Evolutionary conservation across 2,113 vertebrate species (phyloP), one percentile per base, ranked within the genome.

Genomic region (Caranx melampygus): DNA sequence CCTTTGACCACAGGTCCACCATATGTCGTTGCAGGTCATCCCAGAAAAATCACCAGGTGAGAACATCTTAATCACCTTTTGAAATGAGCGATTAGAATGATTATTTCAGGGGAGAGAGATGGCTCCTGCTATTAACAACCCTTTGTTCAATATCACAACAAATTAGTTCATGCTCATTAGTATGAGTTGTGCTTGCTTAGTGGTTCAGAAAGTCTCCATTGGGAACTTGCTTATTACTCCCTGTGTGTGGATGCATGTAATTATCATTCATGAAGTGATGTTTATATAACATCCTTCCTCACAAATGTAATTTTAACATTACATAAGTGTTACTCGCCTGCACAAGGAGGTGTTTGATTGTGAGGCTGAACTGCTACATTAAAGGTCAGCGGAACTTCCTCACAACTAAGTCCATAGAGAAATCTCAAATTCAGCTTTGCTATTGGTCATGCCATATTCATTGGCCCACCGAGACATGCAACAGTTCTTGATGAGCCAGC

Each of bases 71-170:
- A 94, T 94, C 91, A 93, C 84, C 86, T 91, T 91, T 91, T 93
- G 90, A 90, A 90, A 88, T 90, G 84, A 92, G 87, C 82, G 81
- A 95, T 94, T 95, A 93, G 78, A 93, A 93, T 93, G 87, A 93
- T 95, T 93, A 93, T 94, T 94, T 90, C 78, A 87, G 67, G 55
- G 88, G 78, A 93, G 84, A 90, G 83, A 84, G 91, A 93, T 86
- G 82, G 81, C 86, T 89, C 88, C 85, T 87, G 87, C 87, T 87
- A 91, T 91, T 92, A 93, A 85, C 88, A 89, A 85, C 88, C 79
- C 91, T 90, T 87, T 88, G 87, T 91, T 94, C 88, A 92, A 93
- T 94, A 92, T 93, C 85, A 90, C 88, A 93, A 87, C 89, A 88
- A 93, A 93, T 92, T 82, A 91, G 86, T 88, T 78, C 70, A 78